Base-by-base conservation (phyloP, 2,113 vertebrate species). In the Campylorhamphus procurvoides region DNA sequence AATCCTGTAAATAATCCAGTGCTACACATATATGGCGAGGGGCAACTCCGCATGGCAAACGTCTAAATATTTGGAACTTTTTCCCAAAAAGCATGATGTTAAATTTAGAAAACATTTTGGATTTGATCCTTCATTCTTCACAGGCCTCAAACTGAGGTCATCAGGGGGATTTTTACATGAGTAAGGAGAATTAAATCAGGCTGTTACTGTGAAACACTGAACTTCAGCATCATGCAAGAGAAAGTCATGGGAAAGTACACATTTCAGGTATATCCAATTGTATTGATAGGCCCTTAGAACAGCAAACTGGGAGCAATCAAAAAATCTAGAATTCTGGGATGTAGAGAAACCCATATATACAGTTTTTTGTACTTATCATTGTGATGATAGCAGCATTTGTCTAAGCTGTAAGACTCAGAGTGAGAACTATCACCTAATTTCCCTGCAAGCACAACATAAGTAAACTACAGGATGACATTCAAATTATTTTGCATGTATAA, bases 61-160 rank as follows among this genome's bases (percentile, higher is more conserved):
- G 13, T 64, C 86, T 89, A 78, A 90, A 53, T 93, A 95, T 76
- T 80, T 96, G 87, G 87, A 94, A 80, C 75, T 86, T 95, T 77
- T 85, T 89, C 91, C 90, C 89, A 89, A 96, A 95, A 94, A 12
- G 29, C 42, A 81, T 8, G 33, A 44, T 31, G 93, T 62, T 96
- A 97, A 95, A 96, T 86, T 96, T 96, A 97, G 96, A 78, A 92
- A 92, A 87, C 17, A 14, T 49, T 91, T 90, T 95, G 92, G 83
- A 92, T 88, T 82, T 66, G 49, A 90, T 76, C 75, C 64, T 89
- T 94, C 56, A 58, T 73, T 91, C 81, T 71, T 86, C 55, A 19
- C 17, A 85, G 72, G 52, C 52, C 59, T 94, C 74, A 78, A 89
- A 86, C 42, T 46, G 35, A 79, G 55, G 58, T 64, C 37, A 59